Conservation (phyloP, 2,797 vertebrate species). For the Cottoperca gobio region DNA sequence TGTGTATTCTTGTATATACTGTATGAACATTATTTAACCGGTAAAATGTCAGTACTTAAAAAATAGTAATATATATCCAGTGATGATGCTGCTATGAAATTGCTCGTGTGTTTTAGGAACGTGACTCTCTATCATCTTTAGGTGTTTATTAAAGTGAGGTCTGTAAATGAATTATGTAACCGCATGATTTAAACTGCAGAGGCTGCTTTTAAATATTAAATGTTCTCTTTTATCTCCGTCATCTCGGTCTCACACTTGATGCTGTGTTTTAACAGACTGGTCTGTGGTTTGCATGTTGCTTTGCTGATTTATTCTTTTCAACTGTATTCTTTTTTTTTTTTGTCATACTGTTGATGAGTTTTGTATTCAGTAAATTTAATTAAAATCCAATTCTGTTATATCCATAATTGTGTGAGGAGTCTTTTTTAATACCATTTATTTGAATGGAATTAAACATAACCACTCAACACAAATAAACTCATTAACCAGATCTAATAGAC, state of each 20-base stretch:
- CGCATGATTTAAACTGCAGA: slow-evolving; percentile 55
- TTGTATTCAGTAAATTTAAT: slow-evolving; percentile 60
- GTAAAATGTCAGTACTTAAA: slow-evolving; percentile 36
- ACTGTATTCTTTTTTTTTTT: slow-evolving; percentile 20
- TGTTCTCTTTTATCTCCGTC: slow-evolving; percentile 44
- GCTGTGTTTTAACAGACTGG: slow-evolving; percentile 46
- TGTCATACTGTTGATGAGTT: slow-evolving; percentile 42
- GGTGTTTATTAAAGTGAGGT: slow-evolving; percentile 40
- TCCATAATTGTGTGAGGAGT: slow-evolving; percentile 5
- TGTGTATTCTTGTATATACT: slow-evolving; percentile 67
- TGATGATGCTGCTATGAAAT: slow-evolving; percentile 46
- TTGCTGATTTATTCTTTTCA: slow-evolving; percentile 40
- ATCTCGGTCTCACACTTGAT: slow-evolving; percentile 42
- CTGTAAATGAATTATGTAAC: slow-evolving; percentile 37
- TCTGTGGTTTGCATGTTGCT: slow-evolving; percentile 38
- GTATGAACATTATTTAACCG: slow-evolving; percentile 42
- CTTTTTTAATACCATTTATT: background rate
- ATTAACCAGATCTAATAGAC: too few species aligned
- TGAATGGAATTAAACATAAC: background rate
- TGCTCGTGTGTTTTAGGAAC: slow-evolving; percentile 36
- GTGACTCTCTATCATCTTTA: slow-evolving; percentile 1
- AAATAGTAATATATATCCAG: slow-evolving; percentile 31
- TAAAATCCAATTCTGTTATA: slow-evolving; percentile 47
- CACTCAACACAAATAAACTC: background rate
- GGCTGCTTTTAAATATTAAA: slow-evolving; percentile 43